Evolutionary conservation across 2,888 invertebrate species (phyloP), one percentile per base, ranked within the genome.

Genomic region (Criorhina ranunculi): DNA sequence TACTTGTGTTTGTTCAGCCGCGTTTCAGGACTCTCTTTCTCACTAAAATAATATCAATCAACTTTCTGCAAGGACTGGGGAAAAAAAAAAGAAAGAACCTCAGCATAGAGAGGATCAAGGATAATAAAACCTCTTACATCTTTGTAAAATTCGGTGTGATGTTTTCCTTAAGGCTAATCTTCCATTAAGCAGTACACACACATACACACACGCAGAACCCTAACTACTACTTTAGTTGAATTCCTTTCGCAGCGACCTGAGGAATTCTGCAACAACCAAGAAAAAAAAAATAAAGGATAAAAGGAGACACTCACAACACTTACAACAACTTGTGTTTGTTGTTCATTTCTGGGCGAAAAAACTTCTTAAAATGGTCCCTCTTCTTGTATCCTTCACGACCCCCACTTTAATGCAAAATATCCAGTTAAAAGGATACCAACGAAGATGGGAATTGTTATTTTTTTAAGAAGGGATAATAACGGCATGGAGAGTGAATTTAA

Each of bases 1-100:
- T 51, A 35, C 57, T 51, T 69, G 31, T 85, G 80, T 85, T 85
- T 85, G 80, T 85, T 85, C 85, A 85, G 85, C 80, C 80, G 85
- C 75, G 70, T 85, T 85, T 64, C 80, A 85, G 64, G 44, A 80
- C 75, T 40, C 24, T 24, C 24, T 24, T 4, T 24, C 24, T 24
- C 75, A 76, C 75, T 85, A 70, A 85, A 85, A 79, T 85, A 85
- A 85, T 85, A 85, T 76, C 85, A 85, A 85, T 85, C 85, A 85
- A 80, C 75, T 80, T 80, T 75, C 59, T 60, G 51, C 44, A 44
- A 62, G 55, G 73, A 64, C 64, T 53, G 37, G 59, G 55, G 19
- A 57, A 51, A n/a, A 31, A 17, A 19, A 73, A 33, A 42, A 53
- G 31, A 51, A 9, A 49, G 11, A n/a, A 24, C 19, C 49, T 5